Conservation (phyloP, 1,140 invertebrate species). For the Cepaea nemoralis region DNA sequence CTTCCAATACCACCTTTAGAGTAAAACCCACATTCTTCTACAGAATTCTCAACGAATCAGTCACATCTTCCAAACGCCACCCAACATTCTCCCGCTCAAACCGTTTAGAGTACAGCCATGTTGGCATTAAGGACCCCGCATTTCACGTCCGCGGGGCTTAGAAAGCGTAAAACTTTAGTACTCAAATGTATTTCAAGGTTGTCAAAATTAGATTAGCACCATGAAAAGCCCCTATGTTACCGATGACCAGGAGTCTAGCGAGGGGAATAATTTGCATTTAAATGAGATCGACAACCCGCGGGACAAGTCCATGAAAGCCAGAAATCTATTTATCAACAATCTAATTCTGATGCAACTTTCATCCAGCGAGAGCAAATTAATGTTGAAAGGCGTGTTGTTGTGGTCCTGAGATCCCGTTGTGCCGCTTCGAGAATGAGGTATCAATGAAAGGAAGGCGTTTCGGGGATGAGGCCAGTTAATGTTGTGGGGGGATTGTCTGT, state of each 20-base stretch:
- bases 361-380: constrained; percentile 16
- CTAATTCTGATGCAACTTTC: constrained; percentile 38
- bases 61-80: too few relatives aligned
- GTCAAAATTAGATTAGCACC: constrained; percentile 6
- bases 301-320: constrained; percentile 25
- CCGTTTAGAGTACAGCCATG: too few relatives aligned
- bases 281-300: constrained; percentile 20
- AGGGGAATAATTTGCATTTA: constrained; percentile 38
- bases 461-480: background rate
- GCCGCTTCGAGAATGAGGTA: constrained; percentile 9
- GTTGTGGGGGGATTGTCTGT: constrained; percentile 2
- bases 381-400: constrained; percentile 18
- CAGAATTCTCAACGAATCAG: too few relatives aligned
- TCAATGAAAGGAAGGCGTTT: background rate
- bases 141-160: background rate
- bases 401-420: background rate
- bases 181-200: constrained; percentile 13
- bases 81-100: too few relatives aligned
- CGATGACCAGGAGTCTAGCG: background rate
- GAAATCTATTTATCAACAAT: constrained; percentile 43
- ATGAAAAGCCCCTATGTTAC: constrained; percentile 22
- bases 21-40: too few relatives aligned
- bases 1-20: too few relatives aligned
- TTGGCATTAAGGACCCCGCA: too few relatives aligned
- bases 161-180: background rate